phyloP scores from a whole-genome alignment of 2,797 vertebrate genomes.

The Hylomyscus alleni region DNA sequence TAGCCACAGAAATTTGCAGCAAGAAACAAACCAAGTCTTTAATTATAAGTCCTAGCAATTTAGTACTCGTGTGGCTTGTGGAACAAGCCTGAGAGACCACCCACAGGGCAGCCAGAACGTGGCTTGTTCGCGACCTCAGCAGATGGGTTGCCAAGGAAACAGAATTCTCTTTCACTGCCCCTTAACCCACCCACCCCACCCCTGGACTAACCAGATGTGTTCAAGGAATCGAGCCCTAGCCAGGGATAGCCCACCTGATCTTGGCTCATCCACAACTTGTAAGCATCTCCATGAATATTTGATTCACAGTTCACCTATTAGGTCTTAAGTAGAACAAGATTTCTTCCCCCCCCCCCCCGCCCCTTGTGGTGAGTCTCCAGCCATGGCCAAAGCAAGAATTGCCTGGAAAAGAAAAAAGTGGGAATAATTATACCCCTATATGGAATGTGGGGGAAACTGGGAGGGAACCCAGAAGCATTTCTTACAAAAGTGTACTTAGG shows the following conservation, averaged over 20 bases:
- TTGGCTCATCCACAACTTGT: background rate
- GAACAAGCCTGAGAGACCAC: slow-evolving; percentile 65
- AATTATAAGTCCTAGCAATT: slow-evolving; percentile 69
- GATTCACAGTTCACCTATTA: slow-evolving; percentile 11
- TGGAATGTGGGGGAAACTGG: background rate
- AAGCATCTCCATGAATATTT: background rate
- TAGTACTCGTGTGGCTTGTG: slow-evolving; percentile 24
- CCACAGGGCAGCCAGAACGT: background rate
- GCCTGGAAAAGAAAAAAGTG: background rate
- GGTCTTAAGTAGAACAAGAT: background rate
- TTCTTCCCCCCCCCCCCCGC: slow-evolving; percentile 35
- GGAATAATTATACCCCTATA: background rate
- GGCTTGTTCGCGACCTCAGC: slow-evolving; percentile 28
- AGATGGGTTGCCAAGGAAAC: slow-evolving; percentile 62
- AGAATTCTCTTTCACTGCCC: background rate
- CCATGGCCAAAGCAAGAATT: background rate
- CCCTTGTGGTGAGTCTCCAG: slow-evolving; percentile 46
- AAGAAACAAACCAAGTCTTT: slow-evolving; percentile 73
- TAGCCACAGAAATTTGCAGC: slow-evolving; percentile 57
- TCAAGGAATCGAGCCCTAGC: background rate
- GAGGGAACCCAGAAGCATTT: background rate
- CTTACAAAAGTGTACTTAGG: background rate
- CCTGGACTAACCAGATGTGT: background rate
- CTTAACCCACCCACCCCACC: background rate
- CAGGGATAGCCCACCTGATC: slow-evolving; percentile 22